Base-by-base conservation (phyloP, 2,113 vertebrate genomes). In the Telmatochromis sp. region DNA sequence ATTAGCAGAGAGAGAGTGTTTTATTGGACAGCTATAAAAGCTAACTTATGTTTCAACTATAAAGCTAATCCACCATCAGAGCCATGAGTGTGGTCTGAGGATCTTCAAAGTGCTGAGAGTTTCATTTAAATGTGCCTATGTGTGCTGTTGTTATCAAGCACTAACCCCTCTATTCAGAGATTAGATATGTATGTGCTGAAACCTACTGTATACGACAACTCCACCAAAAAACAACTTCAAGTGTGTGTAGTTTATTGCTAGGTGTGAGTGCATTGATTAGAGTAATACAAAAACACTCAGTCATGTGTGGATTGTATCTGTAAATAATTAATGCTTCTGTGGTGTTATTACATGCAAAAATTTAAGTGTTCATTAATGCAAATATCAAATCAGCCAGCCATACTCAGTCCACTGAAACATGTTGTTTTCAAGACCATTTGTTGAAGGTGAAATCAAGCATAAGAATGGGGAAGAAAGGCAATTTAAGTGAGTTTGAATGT, bases 51-150 rank as follows among this genome's bases (percentile, higher is more conserved):
- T 73, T 89, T 31, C 6, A 37, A 86, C 91, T 86, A 47, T 93
- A 91, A 93, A 92, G 45, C 79, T 80, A 63, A 86, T 85, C 81
- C 86, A 86, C 21, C 79, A 83, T 93, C 81, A 86, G 57, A 90
- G 15, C 81, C n/a, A 70, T 6, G 6, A 91, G 95, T 94, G 89
- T 94, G 93, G 94, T 93, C 94, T 37, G 9, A 87, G 80, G 35
- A 57, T 83, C 89, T 89, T 93, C 57, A 94, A 89, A 93, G 86
- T 47, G 65, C 80, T 53, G 82, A 73, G 26, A 21, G 40, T 85
- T 93, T 89, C 82, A 83, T 86, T 82, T 68, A 26, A 28, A 40
- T 84, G 63, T 86, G 68, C 37, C 31, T 82, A 19, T 83, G 70
- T 70, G 51, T 15, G 5, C 42, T 63, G 78, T 33, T 82, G 57